Evolutionary conservation across 1,140 invertebrate genomes (phyloP).

Genomic region (Drosophila ercepeae): DNA sequence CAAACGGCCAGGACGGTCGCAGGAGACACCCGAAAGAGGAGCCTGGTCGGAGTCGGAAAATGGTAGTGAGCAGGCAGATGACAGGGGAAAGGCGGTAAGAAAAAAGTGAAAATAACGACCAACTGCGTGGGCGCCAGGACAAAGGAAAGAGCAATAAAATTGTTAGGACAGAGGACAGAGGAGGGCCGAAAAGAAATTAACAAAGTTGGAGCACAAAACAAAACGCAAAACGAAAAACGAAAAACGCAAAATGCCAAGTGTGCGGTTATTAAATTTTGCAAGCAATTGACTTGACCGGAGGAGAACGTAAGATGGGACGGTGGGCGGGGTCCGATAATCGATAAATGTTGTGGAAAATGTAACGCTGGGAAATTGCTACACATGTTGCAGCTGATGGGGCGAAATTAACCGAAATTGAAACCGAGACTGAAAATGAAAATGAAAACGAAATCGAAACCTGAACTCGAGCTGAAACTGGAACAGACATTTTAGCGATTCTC

Average conservation of each 20-base stretch:
- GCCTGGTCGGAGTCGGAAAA: neutral
- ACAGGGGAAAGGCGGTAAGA: slow-evolving; percentile 15
- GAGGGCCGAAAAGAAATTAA: slow-evolving; percentile 41
- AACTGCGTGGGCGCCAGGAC: slow-evolving; percentile 29
- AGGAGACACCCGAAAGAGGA: slow-evolving; percentile 6
- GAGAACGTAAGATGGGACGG: slow-evolving; percentile 2
- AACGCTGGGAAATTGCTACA: slow-evolving; percentile 67
- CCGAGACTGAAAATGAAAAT: slow-evolving; percentile 13
- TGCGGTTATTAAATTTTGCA: slow-evolving; percentile 70
- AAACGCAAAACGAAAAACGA: slow-evolving; percentile 52
- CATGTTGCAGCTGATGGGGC: slow-evolving; percentile 63
- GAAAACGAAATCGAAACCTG: slow-evolving; percentile 28
- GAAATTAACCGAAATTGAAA: slow-evolving; percentile 51
- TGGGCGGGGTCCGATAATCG: slow-evolving; percentile 60
- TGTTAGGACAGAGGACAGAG: neutral
- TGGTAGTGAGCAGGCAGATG: slow-evolving; percentile 15
- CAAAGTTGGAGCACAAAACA: slow-evolving; percentile 48
- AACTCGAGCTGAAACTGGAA: slow-evolving; percentile 22
- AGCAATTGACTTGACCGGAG: slow-evolving; percentile 67
- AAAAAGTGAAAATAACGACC: slow-evolving; percentile 48
- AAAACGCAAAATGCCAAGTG: slow-evolving; percentile 53
- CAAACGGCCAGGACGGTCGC: neutral
- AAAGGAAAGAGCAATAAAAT: slow-evolving; percentile 21
- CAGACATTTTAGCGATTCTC: slow-evolving; percentile 12
- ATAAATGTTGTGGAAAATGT: slow-evolving; percentile 75